phyloP scores from a whole-genome alignment of 2,113 vertebrate species.

The Oxygymnocypris stewartii region DNA sequence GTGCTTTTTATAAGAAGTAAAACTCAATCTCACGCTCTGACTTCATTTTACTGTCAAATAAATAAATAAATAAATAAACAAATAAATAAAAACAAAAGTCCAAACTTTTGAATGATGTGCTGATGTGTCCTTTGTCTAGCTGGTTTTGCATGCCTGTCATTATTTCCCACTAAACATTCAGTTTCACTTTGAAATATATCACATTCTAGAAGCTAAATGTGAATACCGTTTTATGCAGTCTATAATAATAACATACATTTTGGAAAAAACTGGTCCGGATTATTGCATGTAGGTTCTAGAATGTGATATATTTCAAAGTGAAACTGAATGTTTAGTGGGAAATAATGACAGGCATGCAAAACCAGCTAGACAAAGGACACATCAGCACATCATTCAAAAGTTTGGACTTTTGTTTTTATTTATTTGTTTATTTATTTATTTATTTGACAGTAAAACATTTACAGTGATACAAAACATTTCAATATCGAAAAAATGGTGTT shows the following conservation, averaged over 20 bases:
- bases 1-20: background rate
- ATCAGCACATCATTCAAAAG: background rate
- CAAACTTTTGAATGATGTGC: background rate
- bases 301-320: background rate
- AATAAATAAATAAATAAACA: too few species aligned
- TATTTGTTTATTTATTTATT: too few species aligned
- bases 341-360: background rate
- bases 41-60: too few species aligned
- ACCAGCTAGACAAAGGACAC: too few species aligned
- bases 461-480: background rate
- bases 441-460: background rate
- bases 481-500: background rate
- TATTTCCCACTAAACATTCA: background rate
- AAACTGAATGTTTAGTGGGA: background rate
- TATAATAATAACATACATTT: background rate
- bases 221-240: background rate
- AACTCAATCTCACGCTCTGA: slow-evolving; percentile 2
- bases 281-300: background rate
- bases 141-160: background rate
- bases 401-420: background rate
- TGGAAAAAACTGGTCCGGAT: background rate
- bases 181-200: background rate
- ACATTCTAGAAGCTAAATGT: background rate
- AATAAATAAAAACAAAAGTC: too few species aligned
- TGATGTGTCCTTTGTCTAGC: too few species aligned